Evolutionary conservation across 2,113 vertebrate genomes (phyloP), one percentile per base, ranked within the genome.

Genomic region (Protobothrops mucrosquamatus): DNA sequence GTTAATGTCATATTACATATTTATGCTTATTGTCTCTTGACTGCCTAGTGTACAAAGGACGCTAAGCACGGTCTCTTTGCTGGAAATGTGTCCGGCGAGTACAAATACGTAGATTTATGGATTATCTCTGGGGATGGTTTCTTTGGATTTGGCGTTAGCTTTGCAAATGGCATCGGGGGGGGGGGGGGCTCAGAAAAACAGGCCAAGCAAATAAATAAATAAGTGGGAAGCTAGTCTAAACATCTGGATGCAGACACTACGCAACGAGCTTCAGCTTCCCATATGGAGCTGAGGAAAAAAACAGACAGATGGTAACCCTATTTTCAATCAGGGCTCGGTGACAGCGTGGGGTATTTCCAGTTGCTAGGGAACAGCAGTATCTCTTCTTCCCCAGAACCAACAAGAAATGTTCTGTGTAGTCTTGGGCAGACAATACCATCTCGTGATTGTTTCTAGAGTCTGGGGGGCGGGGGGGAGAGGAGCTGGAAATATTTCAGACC

Each of bases 391-490:
- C 90, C 52, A 56, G 69, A 85, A 91, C 3, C 34, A 39, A 56
- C 74, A 34, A 20, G 14, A 55, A 55, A 34, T 46, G 11, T 18
- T 22, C 29, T 74, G 18, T 3, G 12, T 26, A 6, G 3, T 52
- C 46, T 90, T 69, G 46, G 89, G 22, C 29, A 23, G 89, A 64
- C 24, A 59, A 57, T 48, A 61, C 6, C 56, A 29, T 48, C 56
- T 64, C 5, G 7, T 90, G 43, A 64, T 51, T 12, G 26, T 43
- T 89, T 89, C n/a, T 39, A 39, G 39, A 20, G n/a, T 81, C 69
- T 39, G 6, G 29, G 29, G 61, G 61, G 4, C 3, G 0, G 61
- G 1, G 12, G 12, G 1, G n/a, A 2, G 6, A 15, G 34, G 3
- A 81, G 69, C 69, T 81, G 34, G 15, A 39, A 81, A 39, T 9